These are phyloP conservation scores for Hirtodrosophila cameraria DNA, from an alignment of 2,888 invertebrate species.

Conservation along the genomic window DNA sequence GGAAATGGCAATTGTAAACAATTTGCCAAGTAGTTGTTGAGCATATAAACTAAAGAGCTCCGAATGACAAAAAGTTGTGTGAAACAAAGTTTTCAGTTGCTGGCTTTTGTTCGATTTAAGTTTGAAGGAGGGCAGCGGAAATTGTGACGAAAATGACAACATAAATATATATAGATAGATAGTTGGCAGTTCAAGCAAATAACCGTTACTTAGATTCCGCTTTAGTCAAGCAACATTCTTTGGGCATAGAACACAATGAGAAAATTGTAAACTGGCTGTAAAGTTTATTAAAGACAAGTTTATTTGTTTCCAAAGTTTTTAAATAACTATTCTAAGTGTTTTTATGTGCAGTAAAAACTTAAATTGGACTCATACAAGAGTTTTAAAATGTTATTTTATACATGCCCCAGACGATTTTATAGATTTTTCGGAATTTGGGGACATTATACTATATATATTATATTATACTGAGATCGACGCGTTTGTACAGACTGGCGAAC, in stretches of 20 bases:
- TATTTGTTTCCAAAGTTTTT: conserved; percentile 35
- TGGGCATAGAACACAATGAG: conserved; percentile 23
- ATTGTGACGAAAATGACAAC: conserved; percentile 49
- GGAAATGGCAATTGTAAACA: conserved; percentile 65
- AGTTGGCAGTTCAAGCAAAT: conserved; percentile 43
- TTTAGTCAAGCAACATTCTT: conserved; percentile 27
- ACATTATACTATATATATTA: no score
- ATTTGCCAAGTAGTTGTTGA: conserved; percentile 67
- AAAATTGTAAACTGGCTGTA: conserved; percentile 13
- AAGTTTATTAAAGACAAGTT: conserved; percentile 46
- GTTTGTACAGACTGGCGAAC: no score
- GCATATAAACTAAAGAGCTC: conserved; percentile 47
- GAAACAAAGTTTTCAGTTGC: conserved; percentile 40
- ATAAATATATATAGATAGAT: conserved; percentile 34
- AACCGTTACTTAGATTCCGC: conserved; percentile 63
- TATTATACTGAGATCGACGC: no score
- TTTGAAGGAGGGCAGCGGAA: conserved; percentile 38
- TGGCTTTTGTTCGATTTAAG: conserved; percentile 31
- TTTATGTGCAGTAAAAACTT: conserved; percentile 6
- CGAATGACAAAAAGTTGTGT: conserved; percentile 41
- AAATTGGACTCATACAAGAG: conserved; percentile 6
- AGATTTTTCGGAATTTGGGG: no score
- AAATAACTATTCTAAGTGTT: conserved; percentile 7
- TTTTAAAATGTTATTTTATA: no score
- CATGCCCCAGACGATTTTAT: no score